Conservation (phyloP, 1,140 invertebrate genomes). For the Leptopilina clavipes region DNA sequence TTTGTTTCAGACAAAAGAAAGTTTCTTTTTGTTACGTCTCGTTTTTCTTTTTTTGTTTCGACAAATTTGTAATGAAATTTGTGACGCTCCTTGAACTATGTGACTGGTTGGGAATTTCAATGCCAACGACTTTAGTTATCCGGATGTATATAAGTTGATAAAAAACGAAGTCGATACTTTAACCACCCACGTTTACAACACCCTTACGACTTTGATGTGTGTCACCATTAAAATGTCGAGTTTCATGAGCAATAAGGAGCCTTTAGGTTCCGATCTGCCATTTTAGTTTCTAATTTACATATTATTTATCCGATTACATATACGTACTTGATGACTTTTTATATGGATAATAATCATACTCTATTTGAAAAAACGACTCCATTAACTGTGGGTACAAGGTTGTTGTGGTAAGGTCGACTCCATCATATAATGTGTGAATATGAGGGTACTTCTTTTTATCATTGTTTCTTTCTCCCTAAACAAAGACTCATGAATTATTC, state of each 20-base stretch:
- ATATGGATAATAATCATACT: neutral
- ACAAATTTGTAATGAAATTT: neutral
- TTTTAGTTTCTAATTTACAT: neutral
- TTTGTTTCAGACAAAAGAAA: too few species aligned
- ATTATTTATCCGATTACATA: too few species aligned
- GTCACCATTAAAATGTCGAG: neutral
- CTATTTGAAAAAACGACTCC: too few species aligned
- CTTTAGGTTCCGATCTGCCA: neutral
- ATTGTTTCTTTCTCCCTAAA: neutral
- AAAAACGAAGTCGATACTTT: neutral
- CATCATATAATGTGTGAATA: neutral
- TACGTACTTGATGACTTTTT: neutral
- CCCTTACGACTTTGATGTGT: neutral
- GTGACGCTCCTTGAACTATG: neutral
- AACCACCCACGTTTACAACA: constrained; percentile 6
- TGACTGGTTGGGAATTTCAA: neutral
- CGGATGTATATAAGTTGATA: neutral
- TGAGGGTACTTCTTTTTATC: neutral
- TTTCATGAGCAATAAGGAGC: neutral
- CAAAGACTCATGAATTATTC: too few species aligned
- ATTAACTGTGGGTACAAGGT: constrained; percentile 3
- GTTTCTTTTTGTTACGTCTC: neutral
- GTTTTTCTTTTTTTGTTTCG: neutral
- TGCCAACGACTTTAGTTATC: neutral
- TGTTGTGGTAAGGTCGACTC: neutral